Base-by-base conservation (phyloP, 2,113 vertebrate species). In the Zosterops hypoxanthus region DNA sequence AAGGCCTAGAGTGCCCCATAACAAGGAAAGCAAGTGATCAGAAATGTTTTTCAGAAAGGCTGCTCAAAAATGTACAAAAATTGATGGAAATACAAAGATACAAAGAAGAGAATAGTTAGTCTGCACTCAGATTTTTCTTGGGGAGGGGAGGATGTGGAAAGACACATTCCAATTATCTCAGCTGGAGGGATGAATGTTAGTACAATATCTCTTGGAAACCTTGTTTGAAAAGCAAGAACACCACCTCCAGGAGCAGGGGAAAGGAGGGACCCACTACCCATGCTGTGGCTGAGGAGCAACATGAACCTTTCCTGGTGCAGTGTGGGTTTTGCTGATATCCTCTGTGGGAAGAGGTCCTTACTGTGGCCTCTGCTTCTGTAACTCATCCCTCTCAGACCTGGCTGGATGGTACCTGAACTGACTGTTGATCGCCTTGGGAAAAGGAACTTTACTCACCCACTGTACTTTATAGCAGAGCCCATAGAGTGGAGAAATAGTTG, bases 81-180 rank as follows among this genome's bases (percentile, higher is more conserved):
- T 0, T 68, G 14, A 15, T 42, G 10, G 49, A 78, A 91, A 71
- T 29, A 52, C 13, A 75, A 65, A 52, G 33, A 71, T 29, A 52
- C 13, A 75, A 65, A 52, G 33, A 29, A 75, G 8, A 52, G 10
- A 81, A 55, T 8, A 36, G 9, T 25, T 9, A 80, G 7, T 24
- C 34, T 68, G 11, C 24, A 14, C 28, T 28, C 17, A 28, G 22
- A 7, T 41, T 70, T 44, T 65, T 33, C 23, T 17, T 12, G 15
- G 24, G 29, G 19, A 12, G 3, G 17, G 11, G 6, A 3, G 4
- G 0, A 28, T 18, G 1, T 42, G 24, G 4, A 22, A n/a, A 33
- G 3, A 39, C 2, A 26, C 8, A 29, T 68, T 59, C 23, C 42
- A 16, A 34, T 64, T 6, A 29, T 63, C 29, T 59, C 26, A 47